Conservation (phyloP, 2,113 vertebrate species). For the Actenoides hombroni region DNA sequence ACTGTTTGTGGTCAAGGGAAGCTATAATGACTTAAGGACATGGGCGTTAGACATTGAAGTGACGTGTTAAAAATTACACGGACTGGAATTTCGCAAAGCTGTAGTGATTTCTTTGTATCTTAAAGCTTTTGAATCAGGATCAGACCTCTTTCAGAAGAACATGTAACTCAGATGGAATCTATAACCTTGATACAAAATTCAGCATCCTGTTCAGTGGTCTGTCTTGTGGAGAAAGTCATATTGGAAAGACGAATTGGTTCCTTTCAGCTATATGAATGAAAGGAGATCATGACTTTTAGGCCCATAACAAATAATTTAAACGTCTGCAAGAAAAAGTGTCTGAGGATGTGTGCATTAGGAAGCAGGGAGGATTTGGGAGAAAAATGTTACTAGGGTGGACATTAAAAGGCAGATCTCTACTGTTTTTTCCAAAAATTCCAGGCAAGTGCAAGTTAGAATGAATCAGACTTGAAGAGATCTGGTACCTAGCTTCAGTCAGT, state of each 20-base stretch:
- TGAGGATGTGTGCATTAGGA: neutral
- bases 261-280: neutral
- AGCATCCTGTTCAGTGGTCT: neutral
- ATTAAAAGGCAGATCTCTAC: neutral
- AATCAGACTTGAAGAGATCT: neutral
- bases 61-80: neutral
- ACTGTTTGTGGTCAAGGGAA: neutral
- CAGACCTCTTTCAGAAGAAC: neutral
- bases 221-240: neutral
- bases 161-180: neutral
- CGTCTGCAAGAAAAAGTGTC: neutral
- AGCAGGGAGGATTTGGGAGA: neutral
- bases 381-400: neutral
- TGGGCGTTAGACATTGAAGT: neutral
- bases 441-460: neutral
- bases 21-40: neutral
- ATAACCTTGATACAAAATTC: neutral
- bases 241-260: neutral
- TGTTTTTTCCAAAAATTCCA: slow-evolving; percentile 23
- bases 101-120: neutral
- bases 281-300: neutral
- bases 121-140: neutral
- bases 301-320: neutral
- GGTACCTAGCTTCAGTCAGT: no score
- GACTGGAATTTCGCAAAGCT: neutral